Base-by-base conservation (phyloP, 1,140 invertebrate species). In the Pseudoatta argentina region DNA sequence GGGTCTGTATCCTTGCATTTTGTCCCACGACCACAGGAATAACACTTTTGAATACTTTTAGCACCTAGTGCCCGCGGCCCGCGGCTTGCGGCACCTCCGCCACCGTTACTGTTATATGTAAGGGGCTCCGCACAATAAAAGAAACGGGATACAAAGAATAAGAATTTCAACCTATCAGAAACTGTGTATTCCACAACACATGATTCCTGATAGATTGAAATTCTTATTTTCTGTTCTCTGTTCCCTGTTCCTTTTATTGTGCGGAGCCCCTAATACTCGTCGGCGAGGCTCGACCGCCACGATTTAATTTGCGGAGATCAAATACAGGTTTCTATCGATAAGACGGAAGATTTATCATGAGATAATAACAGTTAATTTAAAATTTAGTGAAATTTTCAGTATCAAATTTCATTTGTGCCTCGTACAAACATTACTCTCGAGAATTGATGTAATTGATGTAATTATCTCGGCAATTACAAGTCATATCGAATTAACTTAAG, bases 1-100 rank as follows among this genome's bases (percentile, higher is more conserved):
- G 83, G 76, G 91, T 85, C 73, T 63, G 85, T 78, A 76, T 87
- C 79, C 88, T 86, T 86, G 85, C 51, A 6, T 30, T 88, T 89
- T 87, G 88, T 92, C 87, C 88, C 86, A 81, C 87, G 85, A 88
- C 87, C 86, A 89, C 88, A 89, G 86, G 88, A 91, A 91, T 88
- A 91, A 89, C 57, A 89, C 87, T 93, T 91, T 88, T 90, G 91
- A 92, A 92, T 93, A 94, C 93, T 92, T 93, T 93, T 94, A 94
- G 93, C 93, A 94, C 93, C 93, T 92, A 92, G 90, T 91, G 89
- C 76, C 91, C 89, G 69, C 79, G 91, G 92, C 89, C 89, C 89
- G 91, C 87, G 87, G 89, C 92, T 91, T 90, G 73, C 85, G 85
- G 61, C 91, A 91, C 91, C 81, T 91, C 72, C 81, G 85, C 91